These are phyloP conservation scores for Pseudolaguvia tuberculata DNA, from an alignment of 2,113 vertebrate genomes.

Conservation along the genomic window DNA sequence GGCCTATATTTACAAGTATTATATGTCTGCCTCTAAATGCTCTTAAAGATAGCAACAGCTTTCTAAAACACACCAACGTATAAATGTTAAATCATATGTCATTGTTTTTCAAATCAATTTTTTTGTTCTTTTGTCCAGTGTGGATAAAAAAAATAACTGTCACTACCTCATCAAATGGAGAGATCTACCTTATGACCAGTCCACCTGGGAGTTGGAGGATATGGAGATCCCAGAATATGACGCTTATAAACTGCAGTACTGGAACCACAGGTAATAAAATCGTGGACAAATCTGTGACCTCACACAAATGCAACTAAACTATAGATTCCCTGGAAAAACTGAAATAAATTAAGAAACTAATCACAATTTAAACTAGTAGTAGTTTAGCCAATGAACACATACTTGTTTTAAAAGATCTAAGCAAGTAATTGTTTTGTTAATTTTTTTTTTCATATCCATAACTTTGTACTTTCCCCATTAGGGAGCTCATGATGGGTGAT, in stretches of 20 bases:
- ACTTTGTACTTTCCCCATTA: slow-evolving; percentile 43
- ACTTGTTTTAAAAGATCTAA: background rate
- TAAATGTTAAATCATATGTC: background rate
- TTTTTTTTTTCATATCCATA: background rate
- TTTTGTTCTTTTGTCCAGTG: slow-evolving; percentile 58
- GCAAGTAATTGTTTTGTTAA: background rate
- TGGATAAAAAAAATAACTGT: slow-evolving; percentile 91
- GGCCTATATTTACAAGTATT: too few relatives aligned
- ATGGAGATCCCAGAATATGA: slow-evolving; percentile 91
- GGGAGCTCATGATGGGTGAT: slow-evolving; percentile 95
- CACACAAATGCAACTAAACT: background rate
- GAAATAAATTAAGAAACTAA: background rate
- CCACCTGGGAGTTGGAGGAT: slow-evolving; percentile 93
- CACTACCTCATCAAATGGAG: slow-evolving; percentile 98
- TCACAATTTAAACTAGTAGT: too few relatives aligned
- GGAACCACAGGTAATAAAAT: slow-evolving; percentile 85
- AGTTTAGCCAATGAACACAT: too few relatives aligned
- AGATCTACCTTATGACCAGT: slow-evolving; percentile 88
- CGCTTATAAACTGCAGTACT: slow-evolving; percentile 81
- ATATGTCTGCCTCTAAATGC: background rate
- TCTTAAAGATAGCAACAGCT: background rate
- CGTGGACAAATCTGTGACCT: background rate
- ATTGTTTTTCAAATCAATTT: background rate
- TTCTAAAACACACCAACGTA: background rate
- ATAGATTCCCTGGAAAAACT: background rate